Evolutionary conservation across 2,113 vertebrate species (phyloP), one percentile per base, ranked within the genome.

Genomic region (Nicator chloris): DNA sequence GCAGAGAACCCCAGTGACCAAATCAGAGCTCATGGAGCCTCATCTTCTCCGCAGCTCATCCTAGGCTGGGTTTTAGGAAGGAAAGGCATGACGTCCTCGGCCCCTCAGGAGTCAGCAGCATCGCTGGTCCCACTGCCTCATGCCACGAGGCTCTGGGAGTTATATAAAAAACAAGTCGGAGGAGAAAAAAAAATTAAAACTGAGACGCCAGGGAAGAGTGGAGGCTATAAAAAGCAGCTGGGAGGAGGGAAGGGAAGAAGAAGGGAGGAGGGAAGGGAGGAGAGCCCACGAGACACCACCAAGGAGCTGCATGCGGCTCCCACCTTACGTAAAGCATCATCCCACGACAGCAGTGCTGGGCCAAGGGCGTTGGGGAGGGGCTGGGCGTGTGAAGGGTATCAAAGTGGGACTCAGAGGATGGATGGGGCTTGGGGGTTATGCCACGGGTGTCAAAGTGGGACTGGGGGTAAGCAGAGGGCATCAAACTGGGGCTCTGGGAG

Each of bases 111-210:
- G 79, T 26, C 73, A 77, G 59, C 64, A 9, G 18, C 64, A 33
- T 18, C 0, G 2, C 73, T 5, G 35, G 57, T 47, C 68, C 86
- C 49, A 4, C 73, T 13, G 24, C 14, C 79, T 76, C 79, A 10
- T 44, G 49, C 59, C 8, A n/a, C 3, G 13, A 91, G 70, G 76
- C 77, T 86, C 88, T 0, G 3, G 33, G 68, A 76, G 83, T 91
- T 96, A 95, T 27, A 86, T 92, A 96, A 96, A 95, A 95, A 91
- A 77, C 72, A 61, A 90, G 42, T 63, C 31, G 50, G 76, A 89
- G 79, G 80, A 83, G 57, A 50, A 57, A 53, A 70, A 71, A 84
- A 68, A 66, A 53, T 30, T 30, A 20, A n/a, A 77, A 77, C 53
- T 11, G 81, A 91, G 93, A 88, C 61, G 22, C 76, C 26, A 23